Conservation (phyloP, 2,113 vertebrate species). For the Apteryx mantelli region DNA sequence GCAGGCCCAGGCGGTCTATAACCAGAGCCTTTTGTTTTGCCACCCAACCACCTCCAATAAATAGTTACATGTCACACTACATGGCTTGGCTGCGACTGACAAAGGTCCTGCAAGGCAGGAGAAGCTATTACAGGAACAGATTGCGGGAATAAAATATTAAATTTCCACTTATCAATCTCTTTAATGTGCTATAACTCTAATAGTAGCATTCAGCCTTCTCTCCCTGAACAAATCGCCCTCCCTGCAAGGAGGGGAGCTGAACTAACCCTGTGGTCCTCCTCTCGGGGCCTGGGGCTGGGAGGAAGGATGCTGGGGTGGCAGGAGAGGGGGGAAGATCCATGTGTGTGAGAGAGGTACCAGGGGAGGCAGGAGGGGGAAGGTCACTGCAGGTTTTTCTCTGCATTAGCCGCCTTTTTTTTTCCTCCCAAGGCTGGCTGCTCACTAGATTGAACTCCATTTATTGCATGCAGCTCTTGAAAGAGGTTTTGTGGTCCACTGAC, state of each 20-base stretch:
- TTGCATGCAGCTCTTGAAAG: constrained; percentile 33
- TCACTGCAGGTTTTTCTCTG: background rate
- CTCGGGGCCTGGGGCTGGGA: background rate
- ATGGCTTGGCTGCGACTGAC: constrained; percentile 27
- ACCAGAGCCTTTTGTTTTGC: background rate
- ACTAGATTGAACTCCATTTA: constrained; percentile 56
- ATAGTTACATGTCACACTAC: constrained; percentile 45
- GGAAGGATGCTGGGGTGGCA: background rate
- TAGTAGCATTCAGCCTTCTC: constrained; percentile 33
- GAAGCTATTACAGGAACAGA: constrained; percentile 72
- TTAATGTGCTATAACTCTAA: constrained; percentile 57
- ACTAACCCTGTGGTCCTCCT: background rate
- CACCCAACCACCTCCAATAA: background rate
- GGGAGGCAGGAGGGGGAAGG: background rate
- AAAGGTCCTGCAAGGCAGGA: constrained; percentile 69
- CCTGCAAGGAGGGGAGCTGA: background rate
- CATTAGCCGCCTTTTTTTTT: background rate
- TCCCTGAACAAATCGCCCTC: background rate
- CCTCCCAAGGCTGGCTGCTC: constrained; percentile 49
- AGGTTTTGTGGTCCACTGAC: constrained; percentile 48
- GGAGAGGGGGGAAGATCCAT: background rate
- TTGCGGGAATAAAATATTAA: constrained; percentile 77
- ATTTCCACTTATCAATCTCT: constrained; percentile 73
- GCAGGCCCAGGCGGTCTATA: background rate
- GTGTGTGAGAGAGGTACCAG: background rate